These are phyloP conservation scores for Diceros bicornis DNA, from an alignment of 2,797 vertebrate genomes.

Conservation along the genomic window DNA sequence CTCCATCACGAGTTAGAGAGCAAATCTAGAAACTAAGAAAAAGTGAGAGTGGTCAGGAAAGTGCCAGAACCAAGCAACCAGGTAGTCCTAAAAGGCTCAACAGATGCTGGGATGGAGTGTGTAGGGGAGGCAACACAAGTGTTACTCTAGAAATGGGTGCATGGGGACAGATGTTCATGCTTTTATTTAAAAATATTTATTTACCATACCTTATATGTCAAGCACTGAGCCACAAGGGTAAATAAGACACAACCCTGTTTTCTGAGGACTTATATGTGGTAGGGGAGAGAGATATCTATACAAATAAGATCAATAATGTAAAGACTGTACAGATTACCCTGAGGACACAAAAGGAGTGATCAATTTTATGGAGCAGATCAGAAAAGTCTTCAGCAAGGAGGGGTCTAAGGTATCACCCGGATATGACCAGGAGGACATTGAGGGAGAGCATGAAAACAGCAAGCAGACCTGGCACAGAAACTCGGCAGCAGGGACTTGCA, in stretches of 20 bases:
- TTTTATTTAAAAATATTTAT: background rate
- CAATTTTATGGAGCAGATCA: background rate
- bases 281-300: background rate
- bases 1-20: background rate
- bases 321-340: background rate
- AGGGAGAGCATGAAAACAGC: background rate
- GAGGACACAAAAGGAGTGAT: background rate
- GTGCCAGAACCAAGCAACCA: background rate
- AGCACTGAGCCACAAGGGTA: background rate
- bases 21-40: background rate
- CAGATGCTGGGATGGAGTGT: background rate
- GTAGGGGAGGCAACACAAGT: background rate
- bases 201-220: background rate
- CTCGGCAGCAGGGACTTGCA: fast-evolving
- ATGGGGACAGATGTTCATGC: background rate
- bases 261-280: background rate
- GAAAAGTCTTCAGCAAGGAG: background rate
- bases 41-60: background rate
- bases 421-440: background rate
- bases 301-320: background rate
- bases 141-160: background rate
- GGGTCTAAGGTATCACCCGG: background rate
- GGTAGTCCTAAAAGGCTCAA: background rate
- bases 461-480: background rate
- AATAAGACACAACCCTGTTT: background rate